Evolutionary conservation across 2,113 vertebrate genomes (phyloP).

Genomic region (Malurus elegans): DNA sequence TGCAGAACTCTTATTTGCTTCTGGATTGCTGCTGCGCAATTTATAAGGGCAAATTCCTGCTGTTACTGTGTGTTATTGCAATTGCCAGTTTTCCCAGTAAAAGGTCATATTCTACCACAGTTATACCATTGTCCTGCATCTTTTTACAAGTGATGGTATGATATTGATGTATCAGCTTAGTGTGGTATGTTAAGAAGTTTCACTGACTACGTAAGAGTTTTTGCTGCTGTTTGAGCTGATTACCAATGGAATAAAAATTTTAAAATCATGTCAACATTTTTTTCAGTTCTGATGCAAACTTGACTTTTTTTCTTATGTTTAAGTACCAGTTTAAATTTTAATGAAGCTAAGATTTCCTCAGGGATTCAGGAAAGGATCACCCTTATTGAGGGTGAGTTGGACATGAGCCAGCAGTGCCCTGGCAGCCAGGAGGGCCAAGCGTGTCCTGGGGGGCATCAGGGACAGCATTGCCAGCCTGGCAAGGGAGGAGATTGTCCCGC

Average conservation of each 20-base stretch:
- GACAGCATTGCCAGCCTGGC: rapidly evolving
- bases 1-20: not conserved
- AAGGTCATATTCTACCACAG: not conserved
- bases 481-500: rapidly evolving
- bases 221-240: not conserved
- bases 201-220: not conserved
- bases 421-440: not conserved
- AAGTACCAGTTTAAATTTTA: not conserved
- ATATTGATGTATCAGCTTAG: rapidly evolving
- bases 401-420: not conserved
- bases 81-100: not conserved
- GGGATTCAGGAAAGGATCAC: not conserved
- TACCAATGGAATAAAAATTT: not conserved
- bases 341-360: not conserved
- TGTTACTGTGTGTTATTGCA: not conserved
- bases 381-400: rapidly evolving
- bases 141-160: not conserved
- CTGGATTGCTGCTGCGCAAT: not conserved
- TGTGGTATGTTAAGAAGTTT: not conserved
- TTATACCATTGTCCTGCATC: not conserved
- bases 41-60: not conserved
- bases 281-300: not conserved
- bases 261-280: not conserved
- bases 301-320: not conserved
- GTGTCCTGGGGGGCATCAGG: rapidly evolving